phyloP scores from a whole-genome alignment of 2,797 vertebrate species.

The Acridotheres tristis region DNA sequence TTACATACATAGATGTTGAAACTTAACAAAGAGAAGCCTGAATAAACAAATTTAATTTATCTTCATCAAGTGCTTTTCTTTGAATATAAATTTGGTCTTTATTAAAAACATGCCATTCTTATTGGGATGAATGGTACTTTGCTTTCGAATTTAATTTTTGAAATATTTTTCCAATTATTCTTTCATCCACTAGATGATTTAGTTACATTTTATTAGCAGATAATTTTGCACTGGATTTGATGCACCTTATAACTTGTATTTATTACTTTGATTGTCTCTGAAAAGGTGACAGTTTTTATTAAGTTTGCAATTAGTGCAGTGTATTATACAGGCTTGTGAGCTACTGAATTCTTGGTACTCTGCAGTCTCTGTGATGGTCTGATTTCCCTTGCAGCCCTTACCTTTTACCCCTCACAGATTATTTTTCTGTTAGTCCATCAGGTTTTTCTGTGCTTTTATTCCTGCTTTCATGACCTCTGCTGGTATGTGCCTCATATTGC shows the following conservation, averaged over 20 bases:
- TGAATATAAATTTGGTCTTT: neutral
- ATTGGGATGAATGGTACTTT: neutral
- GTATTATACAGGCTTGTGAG: neutral
- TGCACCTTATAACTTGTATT: neutral
- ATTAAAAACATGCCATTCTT: neutral
- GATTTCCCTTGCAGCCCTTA: neutral
- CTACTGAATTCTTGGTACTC: neutral
- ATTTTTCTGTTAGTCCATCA: neutral
- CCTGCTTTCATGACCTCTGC: conserved; percentile 39
- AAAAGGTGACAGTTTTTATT: neutral
- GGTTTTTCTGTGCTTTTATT: neutral
- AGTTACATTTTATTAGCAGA: neutral
- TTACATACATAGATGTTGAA: neutral
- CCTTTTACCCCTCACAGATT: neutral
- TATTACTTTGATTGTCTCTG: neutral
- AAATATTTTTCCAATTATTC: neutral
- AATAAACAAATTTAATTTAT: neutral
- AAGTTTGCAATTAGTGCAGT: neutral
- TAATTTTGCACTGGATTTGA: neutral
- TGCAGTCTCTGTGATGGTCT: neutral
- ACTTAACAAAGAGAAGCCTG: neutral
- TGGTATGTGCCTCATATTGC: neutral
- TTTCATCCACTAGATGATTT: neutral
- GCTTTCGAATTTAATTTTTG: neutral
- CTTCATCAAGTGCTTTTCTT: neutral